Evolutionary conservation across 2,888 invertebrate genomes (phyloP), one percentile per base, ranked within the genome.

Genomic region (Drosophila robusta): DNA sequence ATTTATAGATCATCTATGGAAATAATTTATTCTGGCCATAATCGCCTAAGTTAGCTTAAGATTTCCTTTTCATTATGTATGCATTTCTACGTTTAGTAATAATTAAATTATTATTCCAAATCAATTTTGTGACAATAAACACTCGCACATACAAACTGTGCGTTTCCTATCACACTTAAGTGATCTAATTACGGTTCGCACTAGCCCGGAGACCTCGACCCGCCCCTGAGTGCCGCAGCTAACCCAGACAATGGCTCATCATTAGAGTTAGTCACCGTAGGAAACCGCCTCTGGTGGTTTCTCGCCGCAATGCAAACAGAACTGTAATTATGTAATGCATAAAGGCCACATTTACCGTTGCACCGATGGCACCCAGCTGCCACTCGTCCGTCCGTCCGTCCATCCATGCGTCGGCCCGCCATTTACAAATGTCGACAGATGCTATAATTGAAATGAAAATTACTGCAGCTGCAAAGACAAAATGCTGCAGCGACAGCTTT

Each of bases 311-410:
- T 61, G 85, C 85, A 85, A 87, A 85, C 83, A 81, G 76, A 84
- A 72, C 82, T 65, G 85, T 85, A 87, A 87, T 83, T 83, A 85
- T 81, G 83, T 70, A 85, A 83, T 85, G 83, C 82, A 87, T 79
- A 70, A 68, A 75, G 68, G 75, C 87, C 79, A 85, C 85, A 83
- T 79, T 84, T 77, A 80, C 75, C 72, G 52, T 66, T 80, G 61
- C 52, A 68, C 18, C 50, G 7, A 6, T 18, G 51, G 36, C 18
- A 22, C 14, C 34, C 34, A 38, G 29, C 22, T 14, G 39, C 29
- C 44, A n/a, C 22, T 29, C 18, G 38, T 22, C 39, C 51, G 26
- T 47, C 39, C 51, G 26, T 47, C 52, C 36, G 24, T 49, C 45
- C 47, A 24, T 42, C 32, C 47, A 24, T 42, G 29, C 16, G 38